Evolutionary conservation across 1,140 invertebrate species (phyloP), one percentile per base, ranked within the genome.

Genomic region (Pentalonia nigronervosa): DNA sequence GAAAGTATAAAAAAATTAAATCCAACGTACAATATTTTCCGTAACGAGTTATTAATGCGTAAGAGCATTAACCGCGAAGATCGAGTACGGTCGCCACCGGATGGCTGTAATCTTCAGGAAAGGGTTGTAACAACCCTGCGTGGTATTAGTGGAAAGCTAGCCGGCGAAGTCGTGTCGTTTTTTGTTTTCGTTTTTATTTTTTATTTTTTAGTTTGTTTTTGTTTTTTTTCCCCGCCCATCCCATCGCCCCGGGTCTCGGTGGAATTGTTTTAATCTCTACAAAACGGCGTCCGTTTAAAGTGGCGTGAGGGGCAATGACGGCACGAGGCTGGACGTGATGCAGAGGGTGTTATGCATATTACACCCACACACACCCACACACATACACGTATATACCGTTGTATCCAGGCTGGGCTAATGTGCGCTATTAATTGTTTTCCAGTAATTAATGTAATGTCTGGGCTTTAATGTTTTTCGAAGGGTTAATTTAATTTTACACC

Each of bases 1-100:
- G 36, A 76, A 84, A 34, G 76, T 50, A 67, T 30, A 91, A 83
- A 93, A 67, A 93, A 67, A 89, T 50, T 91, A 86, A 90, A 93
- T 45, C n/a, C 14, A 34, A 76, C 30, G 41, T 53, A 93, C 41
- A 60, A 86, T 76, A 76, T 84, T 93, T 90, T 36, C 34, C 76
- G 67, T 88, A 92, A 81, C 94, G 67, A 94, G 94, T 91, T 91
- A 93, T 94, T 94, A 93, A 94, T 93, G 91, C 50, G 76, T 86
- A 45, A 93, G 48, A 86, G 81, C 91, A 93, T 93, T 93, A 93
- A 93, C 91, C n/a, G 17, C n/a, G 91, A 93, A 93, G 91, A 93
- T 93, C 81, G 91, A 93, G 91, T 86, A 86, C 81, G 47, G 91
- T 83, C 36, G 47, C n/a, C 67, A 21, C 60, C 90, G 90, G 60